These are phyloP conservation scores for Anaspis maculata DNA, from an alignment of 2,888 invertebrate species.

Conservation along the genomic window DNA sequence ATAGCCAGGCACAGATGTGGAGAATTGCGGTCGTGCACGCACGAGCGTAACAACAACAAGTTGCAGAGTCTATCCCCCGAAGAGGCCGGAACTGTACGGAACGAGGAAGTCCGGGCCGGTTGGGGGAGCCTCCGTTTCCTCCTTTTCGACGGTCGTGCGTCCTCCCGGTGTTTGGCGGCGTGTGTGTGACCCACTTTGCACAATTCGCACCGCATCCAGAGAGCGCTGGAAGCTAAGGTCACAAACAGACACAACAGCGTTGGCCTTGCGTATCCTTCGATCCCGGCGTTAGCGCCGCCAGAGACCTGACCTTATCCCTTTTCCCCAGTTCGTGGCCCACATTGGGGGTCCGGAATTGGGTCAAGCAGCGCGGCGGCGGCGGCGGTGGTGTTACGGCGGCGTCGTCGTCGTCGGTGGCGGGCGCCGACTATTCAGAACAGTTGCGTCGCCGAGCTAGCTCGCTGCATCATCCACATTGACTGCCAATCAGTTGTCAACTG, in stretches of 20 bases:
- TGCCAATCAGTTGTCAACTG: too few species aligned
- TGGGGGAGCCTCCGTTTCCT: too few species aligned
- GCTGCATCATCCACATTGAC: too few species aligned
- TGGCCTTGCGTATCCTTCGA: slow-evolving; percentile 11
- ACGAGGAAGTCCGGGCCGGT: slow-evolving; percentile 5
- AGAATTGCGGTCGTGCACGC: slow-evolving; percentile 4
- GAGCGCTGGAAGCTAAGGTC: slow-evolving; percentile 8
- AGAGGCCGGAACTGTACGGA: background rate
- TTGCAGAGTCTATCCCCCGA: background rate
- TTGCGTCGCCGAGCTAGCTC: slow-evolving; percentile 1
- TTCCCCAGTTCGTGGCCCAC: slow-evolving; percentile 12
- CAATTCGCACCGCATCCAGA: too few species aligned
- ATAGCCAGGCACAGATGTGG: slow-evolving; percentile 1
- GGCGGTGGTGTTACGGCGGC: slow-evolving; percentile 10
- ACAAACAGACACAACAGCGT: slow-evolving; percentile 7
- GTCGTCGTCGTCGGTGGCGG: slow-evolving; percentile 7
- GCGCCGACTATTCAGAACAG: slow-evolving; percentile 3
- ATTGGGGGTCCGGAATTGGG: slow-evolving; percentile 15
- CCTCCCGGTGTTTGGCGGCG: too few species aligned
- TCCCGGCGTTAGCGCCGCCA: too few species aligned
- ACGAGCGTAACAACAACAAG: background rate
- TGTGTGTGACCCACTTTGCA: too few species aligned
- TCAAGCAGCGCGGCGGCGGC: slow-evolving; percentile 12
- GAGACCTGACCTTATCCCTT: slow-evolving; percentile 21
- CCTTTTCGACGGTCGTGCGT: too few species aligned